These are phyloP conservation scores for Therioaphis trifolii DNA, from an alignment of 2,888 invertebrate genomes.

Conservation along the genomic window DNA sequence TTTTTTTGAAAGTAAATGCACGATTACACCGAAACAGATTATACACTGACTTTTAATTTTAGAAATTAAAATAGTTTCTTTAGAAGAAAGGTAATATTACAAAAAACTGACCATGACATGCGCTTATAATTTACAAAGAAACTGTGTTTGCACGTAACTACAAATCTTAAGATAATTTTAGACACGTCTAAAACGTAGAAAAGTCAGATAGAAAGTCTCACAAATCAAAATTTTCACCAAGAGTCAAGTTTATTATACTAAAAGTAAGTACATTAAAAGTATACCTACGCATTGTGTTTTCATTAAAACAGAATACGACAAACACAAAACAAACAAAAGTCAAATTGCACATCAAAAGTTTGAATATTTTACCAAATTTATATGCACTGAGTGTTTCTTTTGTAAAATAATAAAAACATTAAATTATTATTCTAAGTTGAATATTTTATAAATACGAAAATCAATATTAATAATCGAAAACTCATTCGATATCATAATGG, in stretches of 20 bases:
- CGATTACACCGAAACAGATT: background rate
- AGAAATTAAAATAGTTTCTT: background rate
- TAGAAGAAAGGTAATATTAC: background rate
- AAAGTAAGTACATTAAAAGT: background rate
- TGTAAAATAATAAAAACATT: no score
- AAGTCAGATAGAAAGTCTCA: background rate
- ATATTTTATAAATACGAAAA: no score
- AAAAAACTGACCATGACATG: background rate
- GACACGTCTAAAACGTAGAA: constrained; percentile 5
- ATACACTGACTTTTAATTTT: background rate
- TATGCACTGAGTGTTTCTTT: no score
- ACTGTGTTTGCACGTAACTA: background rate
- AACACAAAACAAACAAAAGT: background rate
- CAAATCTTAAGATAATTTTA: background rate
- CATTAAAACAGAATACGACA: background rate
- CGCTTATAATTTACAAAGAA: background rate
- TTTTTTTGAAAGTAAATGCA: background rate
- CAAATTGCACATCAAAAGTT: background rate
- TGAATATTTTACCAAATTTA: background rate
- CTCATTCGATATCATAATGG: no score
- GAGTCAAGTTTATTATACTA: background rate
- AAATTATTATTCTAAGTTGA: no score
- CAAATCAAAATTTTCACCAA: background rate
- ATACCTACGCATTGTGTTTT: background rate
- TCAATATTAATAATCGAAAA: no score